Evolutionary conservation across 2,113 vertebrate species (phyloP).

Genomic region (Hypomesus transpacificus): DNA sequence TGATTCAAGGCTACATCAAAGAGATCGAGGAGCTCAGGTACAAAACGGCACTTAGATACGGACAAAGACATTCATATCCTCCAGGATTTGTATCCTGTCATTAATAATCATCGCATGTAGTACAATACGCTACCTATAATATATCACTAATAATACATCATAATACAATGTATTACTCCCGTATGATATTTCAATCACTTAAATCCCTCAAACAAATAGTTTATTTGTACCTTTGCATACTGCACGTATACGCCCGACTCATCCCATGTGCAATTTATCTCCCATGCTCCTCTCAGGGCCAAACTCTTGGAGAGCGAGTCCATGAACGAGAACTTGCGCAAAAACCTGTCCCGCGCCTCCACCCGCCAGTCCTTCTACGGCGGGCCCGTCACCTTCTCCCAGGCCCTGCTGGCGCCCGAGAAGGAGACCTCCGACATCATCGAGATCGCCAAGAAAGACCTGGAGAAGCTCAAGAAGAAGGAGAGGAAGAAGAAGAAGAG

Average conservation of each 20-base stretch:
- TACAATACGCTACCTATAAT: too few species aligned
- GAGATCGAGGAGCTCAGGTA: slow-evolving; percentile 98
- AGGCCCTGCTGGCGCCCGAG: slow-evolving; percentile 76
- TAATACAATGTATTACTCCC: too few species aligned
- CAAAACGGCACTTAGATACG: neutral
- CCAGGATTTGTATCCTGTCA: too few species aligned
- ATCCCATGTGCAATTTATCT: neutral
- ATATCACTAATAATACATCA: too few species aligned
- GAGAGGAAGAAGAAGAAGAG: slow-evolving; percentile 96
- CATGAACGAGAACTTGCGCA: slow-evolving; percentile 88
- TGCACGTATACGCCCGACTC: too few species aligned
- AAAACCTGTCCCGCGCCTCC: slow-evolving; percentile 85
- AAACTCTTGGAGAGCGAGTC: slow-evolving; percentile 95
- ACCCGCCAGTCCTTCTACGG: slow-evolving; percentile 79
- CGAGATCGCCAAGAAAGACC: slow-evolving; percentile 92
- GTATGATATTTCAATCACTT: too few species aligned
- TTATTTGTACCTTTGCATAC: too few species aligned
- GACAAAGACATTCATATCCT: neutral
- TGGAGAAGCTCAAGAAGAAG: slow-evolving; percentile 93
- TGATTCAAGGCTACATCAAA: slow-evolving; percentile 97
- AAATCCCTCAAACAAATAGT: too few species aligned
- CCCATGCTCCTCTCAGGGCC: slow-evolving; percentile 69
- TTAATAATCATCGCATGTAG: too few species aligned
- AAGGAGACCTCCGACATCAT: slow-evolving; percentile 92
- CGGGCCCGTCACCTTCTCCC: slow-evolving; percentile 76